Conservation (phyloP, 2,797 vertebrate genomes). For the Anomalospiza imberbis region DNA sequence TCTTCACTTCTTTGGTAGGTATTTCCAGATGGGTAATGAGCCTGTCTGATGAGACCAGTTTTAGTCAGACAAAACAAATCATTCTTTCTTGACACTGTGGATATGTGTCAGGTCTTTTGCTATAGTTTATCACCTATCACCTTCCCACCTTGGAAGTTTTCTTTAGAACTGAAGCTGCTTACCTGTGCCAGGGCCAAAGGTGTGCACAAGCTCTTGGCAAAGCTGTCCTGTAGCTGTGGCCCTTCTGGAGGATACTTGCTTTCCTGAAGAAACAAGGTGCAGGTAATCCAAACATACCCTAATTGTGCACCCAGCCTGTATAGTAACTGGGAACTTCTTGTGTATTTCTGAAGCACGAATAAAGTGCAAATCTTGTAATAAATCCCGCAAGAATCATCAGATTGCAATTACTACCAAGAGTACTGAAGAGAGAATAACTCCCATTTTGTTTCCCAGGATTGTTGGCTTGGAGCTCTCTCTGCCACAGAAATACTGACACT, state of each 20-base stretch:
- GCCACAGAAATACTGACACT: neutral
- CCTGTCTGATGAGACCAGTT: neutral
- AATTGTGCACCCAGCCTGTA: accelerated
- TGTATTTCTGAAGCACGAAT: neutral
- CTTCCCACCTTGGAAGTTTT: neutral
- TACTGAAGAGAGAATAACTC: neutral
- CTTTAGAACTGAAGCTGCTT: neutral
- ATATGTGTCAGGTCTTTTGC: neutral
- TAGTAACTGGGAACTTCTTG: neutral
- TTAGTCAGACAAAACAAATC: neutral
- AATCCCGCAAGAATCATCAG: neutral
- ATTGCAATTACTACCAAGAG: neutral
- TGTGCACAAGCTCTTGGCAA: neutral
- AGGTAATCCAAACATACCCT: neutral
- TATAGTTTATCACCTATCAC: neutral
- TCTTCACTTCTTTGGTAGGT: neutral
- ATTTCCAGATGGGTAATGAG: neutral
- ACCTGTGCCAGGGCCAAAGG: neutral
- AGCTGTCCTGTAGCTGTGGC: neutral
- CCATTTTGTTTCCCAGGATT: neutral
- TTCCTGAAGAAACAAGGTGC: neutral
- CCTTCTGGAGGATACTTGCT: neutral
- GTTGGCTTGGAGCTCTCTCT: neutral
- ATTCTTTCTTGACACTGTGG: neutral
- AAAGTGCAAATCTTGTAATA: neutral